Evolutionary conservation across 1,140 invertebrate genomes (phyloP).

Genomic region (Odontomachus brunneus): DNA sequence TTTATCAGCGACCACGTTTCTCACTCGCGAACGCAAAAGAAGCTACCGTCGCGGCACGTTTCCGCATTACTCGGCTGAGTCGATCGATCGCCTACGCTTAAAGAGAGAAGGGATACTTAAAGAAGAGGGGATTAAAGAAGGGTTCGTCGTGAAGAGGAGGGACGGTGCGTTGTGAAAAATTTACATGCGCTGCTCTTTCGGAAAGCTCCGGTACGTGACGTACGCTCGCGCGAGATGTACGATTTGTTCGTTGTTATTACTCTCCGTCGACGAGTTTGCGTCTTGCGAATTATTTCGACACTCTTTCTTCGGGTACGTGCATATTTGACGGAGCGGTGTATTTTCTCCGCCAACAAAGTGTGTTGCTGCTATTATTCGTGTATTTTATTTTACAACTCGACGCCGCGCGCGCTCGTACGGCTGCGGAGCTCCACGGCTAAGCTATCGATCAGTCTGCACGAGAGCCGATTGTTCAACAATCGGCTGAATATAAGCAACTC

Average conservation of each 20-base stretch:
- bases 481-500: conserved; percentile 58
- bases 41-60: conserved; percentile 28
- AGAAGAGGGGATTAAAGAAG: conserved; percentile 32
- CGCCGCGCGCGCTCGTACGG: conserved; percentile 15
- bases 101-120: conserved; percentile 38
- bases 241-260: background rate
- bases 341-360: background rate
- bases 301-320: too few relatives aligned
- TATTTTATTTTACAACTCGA: conserved; percentile 16
- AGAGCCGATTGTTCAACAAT: conserved; percentile 60
- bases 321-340: too few relatives aligned
- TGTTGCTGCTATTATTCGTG: background rate
- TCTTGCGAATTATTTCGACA: background rate
- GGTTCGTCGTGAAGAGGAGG: background rate
- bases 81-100: conserved; percentile 46
- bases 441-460: conserved; percentile 56
- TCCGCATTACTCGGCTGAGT: conserved; percentile 41
- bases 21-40: conserved; percentile 47
- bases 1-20: conserved; percentile 57
- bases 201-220: too few relatives aligned
- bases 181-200: background rate
- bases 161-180: background rate
- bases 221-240: too few relatives aligned
- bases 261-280: too few relatives aligned
- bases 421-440: conserved; percentile 6